Percentiles rank a stretch among this genome's conserved stretches.
These are phyloP conservation scores for Smittia sp. DNA, from an alignment of 2,888 invertebrate genomes.

Conservation along the genomic window DNA sequence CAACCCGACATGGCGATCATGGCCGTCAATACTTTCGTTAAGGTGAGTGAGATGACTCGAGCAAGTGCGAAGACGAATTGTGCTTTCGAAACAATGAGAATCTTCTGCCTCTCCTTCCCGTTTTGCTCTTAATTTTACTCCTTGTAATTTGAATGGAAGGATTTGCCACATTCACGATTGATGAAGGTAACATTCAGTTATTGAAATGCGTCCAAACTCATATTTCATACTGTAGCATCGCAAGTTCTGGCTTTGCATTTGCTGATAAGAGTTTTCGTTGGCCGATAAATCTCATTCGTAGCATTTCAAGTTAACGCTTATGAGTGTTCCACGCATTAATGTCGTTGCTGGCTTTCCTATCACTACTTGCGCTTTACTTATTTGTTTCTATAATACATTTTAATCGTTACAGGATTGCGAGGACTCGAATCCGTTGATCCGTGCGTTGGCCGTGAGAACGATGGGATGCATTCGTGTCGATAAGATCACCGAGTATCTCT, in stretches of 20 bases:
- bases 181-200: conserved; percentile 57
- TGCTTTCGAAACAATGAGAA: no score
- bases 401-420: conserved; percentile 81
- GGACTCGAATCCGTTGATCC: conserved; percentile 97
- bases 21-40: conserved; percentile 99
- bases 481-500: conserved; percentile 98
- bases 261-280: no score
- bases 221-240: no score
- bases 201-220: no score
- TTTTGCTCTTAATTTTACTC: background rate
- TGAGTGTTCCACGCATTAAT: conserved; percentile 2
- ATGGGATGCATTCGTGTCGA: conserved; percentile 99
- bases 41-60: conserved; percentile 61
- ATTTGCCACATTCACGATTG: conserved; percentile 66
- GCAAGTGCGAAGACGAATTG: background rate
- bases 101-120: no score
- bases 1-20: conserved; percentile 99
- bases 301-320: background rate
- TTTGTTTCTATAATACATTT: background rate
- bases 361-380: background rate
- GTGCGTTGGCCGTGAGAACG: conserved; percentile 96
- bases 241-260: no score
- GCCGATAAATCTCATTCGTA: background rate
- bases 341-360: background rate
- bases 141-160: conserved; percentile 51